Evolutionary conservation across 2,113 vertebrate species (phyloP).

Genomic region (Petroica traversi): DNA sequence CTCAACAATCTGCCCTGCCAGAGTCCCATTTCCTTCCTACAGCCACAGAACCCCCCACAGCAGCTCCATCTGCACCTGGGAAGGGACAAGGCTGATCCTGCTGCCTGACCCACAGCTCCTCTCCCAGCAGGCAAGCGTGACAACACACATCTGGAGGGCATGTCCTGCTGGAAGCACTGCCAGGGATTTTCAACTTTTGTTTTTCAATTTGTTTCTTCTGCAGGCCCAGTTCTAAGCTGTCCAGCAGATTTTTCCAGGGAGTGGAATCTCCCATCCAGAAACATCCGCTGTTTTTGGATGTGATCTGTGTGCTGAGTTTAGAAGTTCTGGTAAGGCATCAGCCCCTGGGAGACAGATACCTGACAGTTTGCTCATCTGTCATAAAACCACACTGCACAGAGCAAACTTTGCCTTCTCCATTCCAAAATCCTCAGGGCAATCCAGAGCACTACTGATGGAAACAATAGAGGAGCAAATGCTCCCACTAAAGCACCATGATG

Average conservation of each 20-base stretch:
- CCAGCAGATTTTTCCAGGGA: neutral
- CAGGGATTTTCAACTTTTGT: neutral
- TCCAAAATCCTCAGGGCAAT: neutral
- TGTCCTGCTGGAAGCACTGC: neutral
- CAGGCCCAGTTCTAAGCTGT: neutral
- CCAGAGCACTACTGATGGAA: neutral
- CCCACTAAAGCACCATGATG: neutral
- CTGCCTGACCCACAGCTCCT: neutral
- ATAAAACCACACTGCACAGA: neutral
- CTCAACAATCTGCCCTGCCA: neutral
- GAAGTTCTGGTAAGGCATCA: neutral
- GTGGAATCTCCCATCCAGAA: neutral
- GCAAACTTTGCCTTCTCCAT: neutral
- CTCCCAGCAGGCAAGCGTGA: neutral
- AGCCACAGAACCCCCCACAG: neutral
- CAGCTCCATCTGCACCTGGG: neutral
- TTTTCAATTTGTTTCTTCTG: neutral
- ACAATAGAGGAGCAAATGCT: neutral
- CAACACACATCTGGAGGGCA: neutral
- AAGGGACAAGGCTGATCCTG: neutral
- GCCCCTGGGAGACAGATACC: neutral
- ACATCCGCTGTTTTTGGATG: neutral
- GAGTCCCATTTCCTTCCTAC: constrained; percentile 17
- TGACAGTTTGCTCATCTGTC: neutral
- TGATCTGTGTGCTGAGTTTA: neutral